A percentile compares a stretch with the other conserved stretches of the same genome.
Evolutionary conservation across 2,888 invertebrate species (phyloP).

Genomic region (Therioaphis trifolii): DNA sequence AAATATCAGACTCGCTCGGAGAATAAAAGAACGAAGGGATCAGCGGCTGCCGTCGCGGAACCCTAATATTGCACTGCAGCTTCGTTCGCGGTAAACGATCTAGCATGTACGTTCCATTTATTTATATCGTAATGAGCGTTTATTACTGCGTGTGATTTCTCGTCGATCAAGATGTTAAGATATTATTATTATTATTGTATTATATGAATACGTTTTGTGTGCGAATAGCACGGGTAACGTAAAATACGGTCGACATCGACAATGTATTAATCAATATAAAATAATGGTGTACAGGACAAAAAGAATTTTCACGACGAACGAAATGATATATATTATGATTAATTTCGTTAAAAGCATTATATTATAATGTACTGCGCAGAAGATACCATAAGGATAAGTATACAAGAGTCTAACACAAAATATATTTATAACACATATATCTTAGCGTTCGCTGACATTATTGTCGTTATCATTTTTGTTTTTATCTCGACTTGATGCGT

Average conservation of each 20-base stretch:
- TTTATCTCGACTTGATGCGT: not conserved
- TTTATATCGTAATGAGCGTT: not conserved
- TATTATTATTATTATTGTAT: no score
- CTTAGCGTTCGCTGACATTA: no score
- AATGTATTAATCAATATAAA: not conserved
- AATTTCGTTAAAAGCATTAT: slow-evolving; percentile 5
- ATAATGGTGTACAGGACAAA: not conserved
- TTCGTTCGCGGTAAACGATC: not conserved
- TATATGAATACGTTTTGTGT: no score
- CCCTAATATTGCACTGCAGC: not conserved
- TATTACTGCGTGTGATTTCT: not conserved
- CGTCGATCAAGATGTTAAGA: not conserved
- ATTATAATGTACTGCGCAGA: not conserved
- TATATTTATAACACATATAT: no score
- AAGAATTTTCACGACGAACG: not conserved
- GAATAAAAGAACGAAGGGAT: not conserved
- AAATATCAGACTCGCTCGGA: not conserved
- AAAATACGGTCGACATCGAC: not conserved
- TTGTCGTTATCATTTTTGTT: not conserved
- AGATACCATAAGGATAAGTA: not conserved
- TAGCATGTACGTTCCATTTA: not conserved
- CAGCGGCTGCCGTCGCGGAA: not conserved
- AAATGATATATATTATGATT: not conserved
- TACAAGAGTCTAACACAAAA: not conserved
- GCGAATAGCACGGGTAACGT: no score